Evolutionary conservation across 2,113 vertebrate species (phyloP).

Genomic region (Ammodytes dubius): DNA sequence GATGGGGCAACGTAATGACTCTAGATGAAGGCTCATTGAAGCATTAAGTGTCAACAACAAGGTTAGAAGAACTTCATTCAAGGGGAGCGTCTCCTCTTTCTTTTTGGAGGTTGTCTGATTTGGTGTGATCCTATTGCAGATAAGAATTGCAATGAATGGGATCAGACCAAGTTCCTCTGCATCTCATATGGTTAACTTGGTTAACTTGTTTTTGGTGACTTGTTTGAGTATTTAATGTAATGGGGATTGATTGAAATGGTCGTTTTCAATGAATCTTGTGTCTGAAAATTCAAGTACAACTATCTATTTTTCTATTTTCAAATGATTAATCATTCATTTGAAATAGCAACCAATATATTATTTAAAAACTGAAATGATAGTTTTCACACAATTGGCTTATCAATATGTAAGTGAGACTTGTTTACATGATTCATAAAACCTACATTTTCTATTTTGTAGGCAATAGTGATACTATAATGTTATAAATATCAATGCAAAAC

Average conservation of each 20-base stretch:
- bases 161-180: not conserved
- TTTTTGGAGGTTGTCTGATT: conserved; percentile 22
- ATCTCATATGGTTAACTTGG: not conserved
- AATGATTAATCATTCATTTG: no score
- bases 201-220: not conserved
- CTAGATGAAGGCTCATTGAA: conserved; percentile 43
- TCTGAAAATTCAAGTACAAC: no score
- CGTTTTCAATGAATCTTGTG: not conserved
- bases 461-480: no score
- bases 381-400: no score
- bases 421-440: not conserved
- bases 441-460: not conserved
- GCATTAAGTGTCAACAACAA: conserved; percentile 32
- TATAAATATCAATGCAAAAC: no score
- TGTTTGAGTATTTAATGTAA: not conserved
- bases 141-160: not conserved
- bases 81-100: not conserved
- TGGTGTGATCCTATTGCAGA: not conserved
- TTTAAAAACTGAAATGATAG: not conserved
- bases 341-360: no score
- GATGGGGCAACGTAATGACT: conserved; percentile 49
- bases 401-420: not conserved
- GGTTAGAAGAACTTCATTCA: conserved; percentile 15
- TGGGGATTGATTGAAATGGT: no score
- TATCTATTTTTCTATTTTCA: no score